phyloP scores from a whole-genome alignment of 2,113 vertebrate species.

The Microtus pennsylvanicus region DNA sequence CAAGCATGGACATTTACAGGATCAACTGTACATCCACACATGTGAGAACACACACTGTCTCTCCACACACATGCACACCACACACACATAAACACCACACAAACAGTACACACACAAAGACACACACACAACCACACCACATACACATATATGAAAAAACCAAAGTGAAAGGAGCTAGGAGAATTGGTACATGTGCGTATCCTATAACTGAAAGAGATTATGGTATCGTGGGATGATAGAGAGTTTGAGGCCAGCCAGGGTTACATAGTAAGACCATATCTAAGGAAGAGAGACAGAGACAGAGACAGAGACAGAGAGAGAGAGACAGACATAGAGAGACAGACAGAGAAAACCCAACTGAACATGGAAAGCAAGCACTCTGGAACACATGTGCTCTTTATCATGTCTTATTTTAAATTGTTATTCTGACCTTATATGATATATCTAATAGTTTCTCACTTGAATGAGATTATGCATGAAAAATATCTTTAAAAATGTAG shows the following conservation, averaged over 20 bases:
- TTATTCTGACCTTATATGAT: background rate
- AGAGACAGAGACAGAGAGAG: background rate
- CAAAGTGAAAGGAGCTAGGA: background rate
- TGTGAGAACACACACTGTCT: background rate
- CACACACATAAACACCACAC: background rate
- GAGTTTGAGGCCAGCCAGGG: background rate
- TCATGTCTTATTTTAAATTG: conserved; percentile 30
- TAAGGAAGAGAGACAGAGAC: background rate
- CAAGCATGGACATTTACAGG: background rate
- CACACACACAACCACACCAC: background rate
- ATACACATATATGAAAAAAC: too few relatives aligned
- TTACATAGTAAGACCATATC: background rate
- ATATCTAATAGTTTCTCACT: background rate
- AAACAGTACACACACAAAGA: background rate
- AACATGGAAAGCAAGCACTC: background rate
- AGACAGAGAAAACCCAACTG: background rate
- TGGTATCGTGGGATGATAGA: background rate
- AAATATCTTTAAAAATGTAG: background rate
- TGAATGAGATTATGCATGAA: background rate
- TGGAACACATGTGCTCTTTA: background rate
- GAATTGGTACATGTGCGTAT: background rate
- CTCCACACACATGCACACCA: background rate
- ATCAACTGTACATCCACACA: background rate
- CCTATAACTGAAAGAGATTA: background rate
- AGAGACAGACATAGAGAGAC: background rate